A percentile compares a stretch with the other conserved stretches of the same genome.
These are phyloP conservation scores for Drosophila kokeensis DNA, from an alignment of 2,888 invertebrate species.

Conservation along the genomic window DNA sequence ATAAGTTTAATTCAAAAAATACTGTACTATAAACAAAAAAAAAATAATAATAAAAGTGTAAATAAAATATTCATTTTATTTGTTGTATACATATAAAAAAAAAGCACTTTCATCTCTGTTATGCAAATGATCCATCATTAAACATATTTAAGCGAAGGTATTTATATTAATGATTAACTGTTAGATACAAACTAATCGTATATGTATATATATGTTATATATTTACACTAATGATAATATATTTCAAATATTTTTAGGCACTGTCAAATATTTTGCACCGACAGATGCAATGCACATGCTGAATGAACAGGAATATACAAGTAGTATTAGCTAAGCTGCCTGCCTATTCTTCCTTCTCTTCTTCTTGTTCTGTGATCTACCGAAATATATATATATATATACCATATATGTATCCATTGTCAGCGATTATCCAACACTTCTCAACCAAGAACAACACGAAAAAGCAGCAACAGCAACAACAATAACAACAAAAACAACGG, in stretches of 20 bases:
- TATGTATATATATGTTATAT: too few species aligned
- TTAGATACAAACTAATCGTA: background rate
- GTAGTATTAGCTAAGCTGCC: slow-evolving; percentile 76
- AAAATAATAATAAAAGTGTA: slow-evolving; percentile 17
- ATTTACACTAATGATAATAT: slow-evolving; percentile 33
- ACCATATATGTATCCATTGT: background rate
- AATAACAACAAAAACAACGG: slow-evolving; percentile 19
- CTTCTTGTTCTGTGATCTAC: slow-evolving; percentile 46
- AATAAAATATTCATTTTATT: slow-evolving; percentile 6
- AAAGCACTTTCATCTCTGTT: background rate
- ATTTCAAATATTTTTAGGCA: slow-evolving; percentile 81
- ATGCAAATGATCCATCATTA: slow-evolving; percentile 3
- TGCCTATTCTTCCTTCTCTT: background rate
- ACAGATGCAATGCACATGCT: slow-evolving; percentile 89
- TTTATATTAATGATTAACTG: background rate
- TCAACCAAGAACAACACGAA: slow-evolving; percentile 6
- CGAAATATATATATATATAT: background rate
- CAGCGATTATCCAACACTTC: slow-evolving; percentile 30
- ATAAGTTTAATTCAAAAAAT: background rate
- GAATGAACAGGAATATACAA: slow-evolving; percentile 85
- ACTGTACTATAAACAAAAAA: slow-evolving; percentile 2
- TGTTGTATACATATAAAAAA: background rate
- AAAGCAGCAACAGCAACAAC: slow-evolving; percentile 29
- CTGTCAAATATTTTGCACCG: slow-evolving; percentile 88
- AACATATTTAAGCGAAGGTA: slow-evolving; percentile 5